Percentiles rank a stretch among this genome's conserved stretches.
Evolutionary conservation across 2,797 vertebrate genomes (phyloP).

Genomic region (Amniataba percoides): DNA sequence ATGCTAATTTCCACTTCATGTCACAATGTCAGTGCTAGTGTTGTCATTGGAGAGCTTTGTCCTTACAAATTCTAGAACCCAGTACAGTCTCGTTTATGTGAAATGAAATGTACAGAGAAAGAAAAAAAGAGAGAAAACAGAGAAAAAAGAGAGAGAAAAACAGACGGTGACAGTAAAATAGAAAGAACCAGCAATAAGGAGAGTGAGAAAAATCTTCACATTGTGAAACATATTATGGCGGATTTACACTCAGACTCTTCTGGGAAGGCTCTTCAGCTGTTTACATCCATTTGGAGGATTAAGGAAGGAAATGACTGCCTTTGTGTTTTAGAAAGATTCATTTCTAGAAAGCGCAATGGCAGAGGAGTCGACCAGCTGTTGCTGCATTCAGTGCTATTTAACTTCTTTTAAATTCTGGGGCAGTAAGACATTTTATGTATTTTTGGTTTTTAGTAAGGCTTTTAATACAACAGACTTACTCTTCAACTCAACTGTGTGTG

Average conservation of each 20-base stretch:
- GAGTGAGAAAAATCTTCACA: background rate
- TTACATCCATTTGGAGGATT: slow-evolving; percentile 21
- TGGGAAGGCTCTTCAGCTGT: background rate
- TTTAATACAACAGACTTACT: no score
- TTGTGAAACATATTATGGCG: background rate
- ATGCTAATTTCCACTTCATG: background rate
- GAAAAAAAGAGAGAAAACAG: background rate
- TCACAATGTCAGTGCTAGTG: background rate
- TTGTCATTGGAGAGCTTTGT: background rate
- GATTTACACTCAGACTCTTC: slow-evolving; percentile 3
- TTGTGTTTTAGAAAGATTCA: slow-evolving; percentile 32
- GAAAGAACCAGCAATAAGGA: background rate
- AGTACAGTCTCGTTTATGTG: background rate
- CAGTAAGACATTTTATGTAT: background rate
- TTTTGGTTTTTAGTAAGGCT: background rate
- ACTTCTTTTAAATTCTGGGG: background rate
- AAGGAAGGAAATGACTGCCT: slow-evolving; percentile 33
- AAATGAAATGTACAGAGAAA: background rate
- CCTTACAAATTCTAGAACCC: background rate
- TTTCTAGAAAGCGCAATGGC: slow-evolving; percentile 13
- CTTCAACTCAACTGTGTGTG: no score
- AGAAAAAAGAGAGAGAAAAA: background rate
- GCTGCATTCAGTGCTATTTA: background rate
- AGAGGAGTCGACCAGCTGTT: background rate
- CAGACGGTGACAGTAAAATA: background rate